A percentile compares a stretch with the other conserved stretches of the same genome.
Conservation (phyloP, 2,888 invertebrate genomes). For the Homarus gammarus region DNA sequence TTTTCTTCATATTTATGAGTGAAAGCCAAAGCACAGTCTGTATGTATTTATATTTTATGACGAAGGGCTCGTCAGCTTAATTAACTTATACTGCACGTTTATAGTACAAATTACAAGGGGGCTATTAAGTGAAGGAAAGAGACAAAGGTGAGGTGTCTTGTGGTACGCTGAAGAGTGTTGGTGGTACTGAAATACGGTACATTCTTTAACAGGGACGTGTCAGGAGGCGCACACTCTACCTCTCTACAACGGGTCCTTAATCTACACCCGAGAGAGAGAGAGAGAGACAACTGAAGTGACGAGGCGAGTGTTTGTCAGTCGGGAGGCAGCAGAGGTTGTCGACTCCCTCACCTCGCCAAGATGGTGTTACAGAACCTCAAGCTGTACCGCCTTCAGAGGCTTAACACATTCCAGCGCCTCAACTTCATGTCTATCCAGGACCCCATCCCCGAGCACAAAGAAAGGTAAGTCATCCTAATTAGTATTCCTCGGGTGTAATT, state of each 20-base stretch:
- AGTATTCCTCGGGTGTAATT: too few relatives aligned
- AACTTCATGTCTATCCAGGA: constrained; percentile 65
- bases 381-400: constrained; percentile 68
- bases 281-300: not conserved
- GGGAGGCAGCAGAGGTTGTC: not conserved
- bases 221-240: constrained; percentile 38
- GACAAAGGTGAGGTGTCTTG: not conserved
- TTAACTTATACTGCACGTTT: not conserved
- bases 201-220: constrained; percentile 24
- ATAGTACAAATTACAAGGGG: not conserved
- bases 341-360: constrained; percentile 17
- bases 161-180: not conserved
- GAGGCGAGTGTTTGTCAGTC: not conserved
- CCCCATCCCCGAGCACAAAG: constrained; percentile 72
- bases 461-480: constrained; percentile 58
- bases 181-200: not conserved
- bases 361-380: constrained; percentile 72
- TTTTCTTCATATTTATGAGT: constrained; percentile 12
- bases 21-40: constrained; percentile 11
- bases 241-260: not conserved
- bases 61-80: not conserved
- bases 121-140: not conserved
- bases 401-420: constrained; percentile 71
- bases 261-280: not conserved
- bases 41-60: constrained; percentile 8